Conservation (phyloP, 2,113 vertebrate genomes). For the Glaucomys volans region DNA sequence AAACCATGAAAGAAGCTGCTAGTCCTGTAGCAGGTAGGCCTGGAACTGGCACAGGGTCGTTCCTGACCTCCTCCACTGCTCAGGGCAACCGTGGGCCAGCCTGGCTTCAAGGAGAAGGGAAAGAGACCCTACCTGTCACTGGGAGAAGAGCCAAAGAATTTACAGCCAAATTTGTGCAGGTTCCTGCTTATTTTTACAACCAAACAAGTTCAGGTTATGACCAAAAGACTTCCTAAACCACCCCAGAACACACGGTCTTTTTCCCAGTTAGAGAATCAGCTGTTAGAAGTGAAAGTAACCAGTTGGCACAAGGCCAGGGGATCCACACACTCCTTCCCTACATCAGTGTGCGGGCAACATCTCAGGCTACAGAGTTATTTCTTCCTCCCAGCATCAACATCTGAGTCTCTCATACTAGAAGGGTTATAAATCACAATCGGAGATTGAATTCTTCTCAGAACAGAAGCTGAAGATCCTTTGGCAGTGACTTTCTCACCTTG, state of each 20-base stretch:
- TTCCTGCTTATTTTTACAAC: background rate
- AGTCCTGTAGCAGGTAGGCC: background rate
- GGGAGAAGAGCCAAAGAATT: background rate
- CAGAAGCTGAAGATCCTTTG: slow-evolving; percentile 21
- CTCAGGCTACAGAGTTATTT: background rate
- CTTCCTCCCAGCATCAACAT: background rate
- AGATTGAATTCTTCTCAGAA: slow-evolving; percentile 39
- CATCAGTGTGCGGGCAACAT: background rate
- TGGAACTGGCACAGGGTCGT: background rate
- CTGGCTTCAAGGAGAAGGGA: background rate
- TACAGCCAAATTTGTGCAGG: background rate
- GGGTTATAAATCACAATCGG: slow-evolving; percentile 50
- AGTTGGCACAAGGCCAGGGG: no score
- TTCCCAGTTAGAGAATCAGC: background rate
- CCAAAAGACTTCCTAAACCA: background rate
- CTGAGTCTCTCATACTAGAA: background rate
- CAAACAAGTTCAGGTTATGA: background rate
- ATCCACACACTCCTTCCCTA: background rate
- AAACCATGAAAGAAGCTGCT: background rate
- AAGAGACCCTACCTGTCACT: background rate
- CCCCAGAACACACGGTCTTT: background rate
- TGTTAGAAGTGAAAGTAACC: background rate
- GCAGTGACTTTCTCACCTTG: slow-evolving; percentile 32
- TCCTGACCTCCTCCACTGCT: background rate
- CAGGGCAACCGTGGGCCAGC: background rate